Percentiles rank a stretch among this genome's conserved stretches.
Conservation (phyloP, 2,797 vertebrate species). For the Coracias cyanogaster region DNA sequence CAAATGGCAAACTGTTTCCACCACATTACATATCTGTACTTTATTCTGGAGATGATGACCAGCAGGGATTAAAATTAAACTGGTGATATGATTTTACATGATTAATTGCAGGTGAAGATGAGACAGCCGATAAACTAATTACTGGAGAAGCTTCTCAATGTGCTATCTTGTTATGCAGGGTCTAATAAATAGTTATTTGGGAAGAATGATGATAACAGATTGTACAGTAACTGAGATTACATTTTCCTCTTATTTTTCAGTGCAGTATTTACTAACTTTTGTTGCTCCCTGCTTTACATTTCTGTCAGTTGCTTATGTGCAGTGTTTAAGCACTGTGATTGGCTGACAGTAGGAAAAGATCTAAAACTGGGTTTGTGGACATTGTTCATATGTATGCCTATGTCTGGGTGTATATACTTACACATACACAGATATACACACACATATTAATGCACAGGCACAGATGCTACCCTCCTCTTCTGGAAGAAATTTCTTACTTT, state of each 20-base stretch:
- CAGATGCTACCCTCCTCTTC: background rate
- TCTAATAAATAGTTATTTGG: background rate
- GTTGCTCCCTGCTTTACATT: background rate
- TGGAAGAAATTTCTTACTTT: background rate
- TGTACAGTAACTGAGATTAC: background rate
- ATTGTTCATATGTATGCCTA: fast-evolving
- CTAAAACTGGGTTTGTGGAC: background rate
- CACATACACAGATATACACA: background rate
- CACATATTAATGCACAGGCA: background rate
- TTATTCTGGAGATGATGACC: slow-evolving; percentile 11
- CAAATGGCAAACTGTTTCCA: background rate
- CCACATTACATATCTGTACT: background rate
- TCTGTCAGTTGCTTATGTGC: background rate
- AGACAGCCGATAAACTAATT: background rate
- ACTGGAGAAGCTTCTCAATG: background rate
- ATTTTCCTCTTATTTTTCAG: background rate
- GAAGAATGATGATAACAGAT: background rate
- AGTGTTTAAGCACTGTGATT: background rate
- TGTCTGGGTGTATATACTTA: background rate
- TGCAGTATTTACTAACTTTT: background rate
- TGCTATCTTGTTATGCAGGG: background rate
- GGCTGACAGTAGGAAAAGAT: background rate
- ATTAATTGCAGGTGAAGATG: slow-evolving; percentile 1
- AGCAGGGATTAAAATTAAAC: slow-evolving; percentile 9
- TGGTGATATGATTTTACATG: background rate